Conservation (phyloP, 2,797 vertebrate genomes). For the Coccyzus lansbergi region DNA sequence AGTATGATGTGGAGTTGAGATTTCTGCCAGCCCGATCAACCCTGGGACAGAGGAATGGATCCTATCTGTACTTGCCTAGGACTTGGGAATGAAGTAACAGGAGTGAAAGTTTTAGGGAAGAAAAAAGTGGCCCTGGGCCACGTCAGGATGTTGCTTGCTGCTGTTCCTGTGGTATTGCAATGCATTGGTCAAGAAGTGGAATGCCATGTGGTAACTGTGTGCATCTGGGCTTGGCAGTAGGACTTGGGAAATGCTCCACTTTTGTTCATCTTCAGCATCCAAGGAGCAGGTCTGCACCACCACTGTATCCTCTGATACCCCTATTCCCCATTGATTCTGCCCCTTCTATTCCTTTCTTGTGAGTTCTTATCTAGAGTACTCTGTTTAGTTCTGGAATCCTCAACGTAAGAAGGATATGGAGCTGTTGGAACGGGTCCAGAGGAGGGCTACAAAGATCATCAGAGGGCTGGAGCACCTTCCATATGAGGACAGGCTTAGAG, state of each 20-base stretch:
- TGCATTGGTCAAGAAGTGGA: background rate
- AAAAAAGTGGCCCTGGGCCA: background rate
- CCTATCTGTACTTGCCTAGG: background rate
- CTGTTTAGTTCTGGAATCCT: too few relatives aligned
- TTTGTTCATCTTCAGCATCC: background rate
- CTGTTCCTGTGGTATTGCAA: background rate
- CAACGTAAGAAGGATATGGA: too few relatives aligned
- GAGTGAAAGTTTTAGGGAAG: background rate
- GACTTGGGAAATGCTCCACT: background rate
- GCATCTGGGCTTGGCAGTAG: background rate
- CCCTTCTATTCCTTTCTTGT: too few relatives aligned
- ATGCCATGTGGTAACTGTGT: background rate
- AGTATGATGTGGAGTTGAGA: background rate
- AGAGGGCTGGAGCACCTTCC: too few relatives aligned
- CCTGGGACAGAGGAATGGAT: background rate
- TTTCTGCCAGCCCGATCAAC: background rate
- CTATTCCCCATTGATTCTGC: background rate
- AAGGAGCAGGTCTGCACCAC: background rate
- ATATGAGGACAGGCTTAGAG: too few relatives aligned
- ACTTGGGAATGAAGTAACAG: background rate
- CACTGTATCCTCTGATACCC: background rate
- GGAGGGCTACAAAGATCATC: too few relatives aligned
- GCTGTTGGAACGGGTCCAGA: too few relatives aligned
- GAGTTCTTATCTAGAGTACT: too few relatives aligned
- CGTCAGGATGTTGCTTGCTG: background rate